Percentiles rank a stretch among this genome's conserved stretches.
Evolutionary conservation across 2,888 invertebrate species (phyloP).

Genomic region (Rugalucina vietnamica): DNA sequence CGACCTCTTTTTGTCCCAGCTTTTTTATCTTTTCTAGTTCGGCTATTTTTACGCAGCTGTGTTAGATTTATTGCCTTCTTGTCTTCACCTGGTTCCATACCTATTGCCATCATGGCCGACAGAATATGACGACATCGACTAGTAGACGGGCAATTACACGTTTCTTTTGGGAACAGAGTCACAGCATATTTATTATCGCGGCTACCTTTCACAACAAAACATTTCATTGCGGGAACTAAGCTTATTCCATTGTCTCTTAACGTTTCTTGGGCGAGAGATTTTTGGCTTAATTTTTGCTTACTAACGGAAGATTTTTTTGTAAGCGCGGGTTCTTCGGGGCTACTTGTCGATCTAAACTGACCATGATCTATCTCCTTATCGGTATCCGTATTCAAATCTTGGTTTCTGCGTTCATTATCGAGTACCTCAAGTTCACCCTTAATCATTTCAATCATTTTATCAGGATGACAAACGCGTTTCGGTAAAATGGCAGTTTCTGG

Average conservation of each 20-base stretch:
- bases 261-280: neutral
- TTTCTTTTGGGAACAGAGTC: constrained; percentile 18
- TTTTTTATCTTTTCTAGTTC: neutral
- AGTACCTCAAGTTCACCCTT: neutral
- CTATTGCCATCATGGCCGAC: constrained; percentile 19
- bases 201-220: constrained; percentile 12
- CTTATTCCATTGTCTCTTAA: neutral
- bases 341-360: too few species aligned
- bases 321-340: too few species aligned
- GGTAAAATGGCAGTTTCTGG: neutral
- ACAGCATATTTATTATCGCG: constrained; percentile 3
- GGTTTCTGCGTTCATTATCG: neutral
- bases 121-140: constrained; percentile 20
- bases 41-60: neutral
- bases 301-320: too few species aligned
- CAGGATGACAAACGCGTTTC: constrained; percentile 7
- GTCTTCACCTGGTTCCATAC: neutral
- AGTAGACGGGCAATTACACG: constrained; percentile 26
- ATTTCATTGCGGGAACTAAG: neutral
- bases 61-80: constrained; percentile 7
- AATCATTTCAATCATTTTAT: neutral
- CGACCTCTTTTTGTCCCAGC: neutral
- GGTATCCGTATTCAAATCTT: neutral
- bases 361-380: too few species aligned
- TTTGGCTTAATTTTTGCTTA: too few species aligned